Base-by-base conservation (phyloP, 1,140 invertebrate genomes). In the Leucophenga varia region DNA sequence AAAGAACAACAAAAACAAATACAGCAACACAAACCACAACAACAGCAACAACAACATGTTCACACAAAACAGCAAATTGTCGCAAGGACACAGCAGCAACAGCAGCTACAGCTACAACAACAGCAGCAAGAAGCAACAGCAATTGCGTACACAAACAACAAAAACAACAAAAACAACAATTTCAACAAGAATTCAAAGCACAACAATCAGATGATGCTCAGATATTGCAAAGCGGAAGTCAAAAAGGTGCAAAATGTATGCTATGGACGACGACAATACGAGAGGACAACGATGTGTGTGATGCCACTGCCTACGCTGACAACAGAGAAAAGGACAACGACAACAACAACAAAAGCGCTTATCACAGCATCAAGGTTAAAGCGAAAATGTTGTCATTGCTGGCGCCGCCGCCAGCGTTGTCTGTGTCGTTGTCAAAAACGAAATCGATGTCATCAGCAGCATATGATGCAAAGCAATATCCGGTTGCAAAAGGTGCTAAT, bases 211-310 rank as follows among this genome's bases (percentile, higher is more conserved):
- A 38, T 20, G 20, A 38, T 38, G 17, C 14, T 38, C 17, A 16
- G 20, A 17, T 3, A 20, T 19, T 38, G 4, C 17, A n/a, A 50
- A 57, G 44, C 44, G 31, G 50, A 49, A 38, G 52, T 63, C 40
- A 57, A 40, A 56, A 57, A 57, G 46, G 38, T 59, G 50, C 50
- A 43, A 51, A 46, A 45, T 51, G 57, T 6, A 28, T 35, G 45
- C 43, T 41, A 54, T 54, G 63, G 63, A 59, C n/a, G n/a, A n/a
- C n/a, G n/a, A n/a, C 55, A 63, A 55, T 57, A 69, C 51, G 61
- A 52, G 49, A 43, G 28, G 17, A 30, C 16, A 18, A 17, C 22
- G 35, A 20, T 34, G 35, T 32, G 32, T 30, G 35, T 16, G 30
- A 43, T 17, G 35, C 13, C 21, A 22, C 31, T 28, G 39, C 13